phyloP scores from a whole-genome alignment of 2,113 vertebrate genomes.

The Tragelaphus imberbis region DNA sequence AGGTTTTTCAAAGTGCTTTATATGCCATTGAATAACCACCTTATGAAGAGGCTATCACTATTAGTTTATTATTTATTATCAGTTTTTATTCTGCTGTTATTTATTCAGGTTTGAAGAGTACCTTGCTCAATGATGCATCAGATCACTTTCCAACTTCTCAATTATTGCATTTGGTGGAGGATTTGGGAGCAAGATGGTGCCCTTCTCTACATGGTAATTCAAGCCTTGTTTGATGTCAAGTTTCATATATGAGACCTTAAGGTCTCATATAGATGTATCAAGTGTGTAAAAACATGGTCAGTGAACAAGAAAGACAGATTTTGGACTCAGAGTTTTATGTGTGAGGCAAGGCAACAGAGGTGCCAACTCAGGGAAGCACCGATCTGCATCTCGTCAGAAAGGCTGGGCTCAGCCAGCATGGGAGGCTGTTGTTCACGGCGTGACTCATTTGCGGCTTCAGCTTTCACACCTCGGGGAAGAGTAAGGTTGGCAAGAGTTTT shows the following conservation, averaged over 20 bases:
- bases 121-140: background rate
- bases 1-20: background rate
- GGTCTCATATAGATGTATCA: background rate
- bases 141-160: background rate
- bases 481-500: background rate
- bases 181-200: background rate
- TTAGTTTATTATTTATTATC: background rate
- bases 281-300: background rate
- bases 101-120: background rate
- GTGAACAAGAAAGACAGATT: background rate
- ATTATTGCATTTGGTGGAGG: background rate
- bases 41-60: background rate
- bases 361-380: background rate
- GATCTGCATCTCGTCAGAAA: background rate
- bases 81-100: background rate
- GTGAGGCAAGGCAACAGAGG: background rate
- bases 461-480: background rate
- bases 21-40: background rate
- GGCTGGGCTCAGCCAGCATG: background rate
- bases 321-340: background rate
- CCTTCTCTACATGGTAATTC: background rate
- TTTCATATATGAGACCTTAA: background rate
- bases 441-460: background rate
- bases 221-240: background rate
- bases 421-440: background rate